Percentiles rank a stretch among this genome's conserved stretches.
Evolutionary conservation across 1,140 invertebrate genomes (phyloP).

Genomic region (Zeugodacus cucurbitae): DNA sequence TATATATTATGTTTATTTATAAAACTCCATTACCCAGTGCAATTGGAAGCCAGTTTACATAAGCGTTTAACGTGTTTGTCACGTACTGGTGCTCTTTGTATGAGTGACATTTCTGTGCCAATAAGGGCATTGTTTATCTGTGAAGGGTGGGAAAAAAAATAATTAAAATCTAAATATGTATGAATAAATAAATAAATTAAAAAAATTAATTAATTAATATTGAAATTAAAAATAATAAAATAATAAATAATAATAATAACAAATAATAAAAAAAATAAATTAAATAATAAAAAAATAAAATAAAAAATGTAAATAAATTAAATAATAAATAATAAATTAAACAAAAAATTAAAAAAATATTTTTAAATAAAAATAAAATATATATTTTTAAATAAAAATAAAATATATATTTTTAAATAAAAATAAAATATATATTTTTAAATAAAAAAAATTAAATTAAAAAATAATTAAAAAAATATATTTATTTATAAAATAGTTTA

Average conservation of each 20-base stretch:
- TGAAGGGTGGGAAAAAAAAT: background rate
- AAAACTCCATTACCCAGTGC: conserved; percentile 52
- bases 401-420: background rate
- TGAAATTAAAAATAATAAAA: too few relatives aligned
- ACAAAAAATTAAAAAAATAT: background rate
- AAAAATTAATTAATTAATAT: background rate
- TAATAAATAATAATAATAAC: too few relatives aligned
- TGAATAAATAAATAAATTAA: background rate
- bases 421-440: background rate
- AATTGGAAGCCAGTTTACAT: conserved; percentile 59
- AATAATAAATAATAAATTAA: background rate
- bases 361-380: background rate
- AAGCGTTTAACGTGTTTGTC: conserved; percentile 62
- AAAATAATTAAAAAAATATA: background rate
- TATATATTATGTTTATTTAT: background rate
- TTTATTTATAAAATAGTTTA: background rate
- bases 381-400: background rate
- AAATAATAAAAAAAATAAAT: too few relatives aligned
- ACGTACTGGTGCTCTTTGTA: conserved; percentile 54
- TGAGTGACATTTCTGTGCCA: conserved; percentile 59
- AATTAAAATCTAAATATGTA: too few relatives aligned
- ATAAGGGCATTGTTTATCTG: conserved; percentile 61
- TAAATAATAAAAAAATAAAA: too few relatives aligned
- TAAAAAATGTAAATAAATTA: background rate
- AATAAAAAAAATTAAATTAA: background rate